Evolutionary conservation across 2,797 vertebrate species (phyloP).

Genomic region (Bradypodion pumilum): DNA sequence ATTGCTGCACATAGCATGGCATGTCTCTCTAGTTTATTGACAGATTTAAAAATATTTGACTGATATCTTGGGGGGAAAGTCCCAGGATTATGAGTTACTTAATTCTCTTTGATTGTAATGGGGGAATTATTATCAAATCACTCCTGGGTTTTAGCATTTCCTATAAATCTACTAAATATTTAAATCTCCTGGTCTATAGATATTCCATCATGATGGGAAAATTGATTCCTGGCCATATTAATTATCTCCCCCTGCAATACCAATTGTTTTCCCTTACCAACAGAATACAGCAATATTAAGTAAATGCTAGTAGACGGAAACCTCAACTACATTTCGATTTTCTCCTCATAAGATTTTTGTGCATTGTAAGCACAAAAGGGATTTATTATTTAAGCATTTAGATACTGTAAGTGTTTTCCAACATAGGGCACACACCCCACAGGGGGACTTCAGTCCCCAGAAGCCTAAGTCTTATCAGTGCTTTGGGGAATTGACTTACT

Average conservation of each 20-base stretch:
- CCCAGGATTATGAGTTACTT: too few relatives aligned
- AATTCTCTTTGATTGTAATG: background rate
- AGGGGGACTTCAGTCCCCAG: too few relatives aligned
- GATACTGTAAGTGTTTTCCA: too few relatives aligned
- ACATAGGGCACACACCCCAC: too few relatives aligned
- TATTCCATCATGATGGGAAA: constrained; percentile 41
- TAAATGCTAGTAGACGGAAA: constrained; percentile 11
- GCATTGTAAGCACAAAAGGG: background rate
- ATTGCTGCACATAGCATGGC: too few relatives aligned
- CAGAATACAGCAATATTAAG: constrained; percentile 6
- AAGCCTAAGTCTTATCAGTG: too few relatives aligned
- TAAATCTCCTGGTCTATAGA: constrained; percentile 22
- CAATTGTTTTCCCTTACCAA: constrained; percentile 1
- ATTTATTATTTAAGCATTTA: background rate
- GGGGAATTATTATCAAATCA: constrained; percentile 35
- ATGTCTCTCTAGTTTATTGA: too few relatives aligned
- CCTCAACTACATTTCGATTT: background rate
- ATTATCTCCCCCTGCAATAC: constrained; percentile 27
- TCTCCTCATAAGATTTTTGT: background rate
- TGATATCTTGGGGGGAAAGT: too few relatives aligned
- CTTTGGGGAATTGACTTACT: too few relatives aligned
- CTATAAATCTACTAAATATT: constrained; percentile 40
- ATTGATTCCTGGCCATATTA: constrained; percentile 45
- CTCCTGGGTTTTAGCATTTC: constrained; percentile 52
- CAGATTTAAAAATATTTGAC: too few relatives aligned